These are phyloP conservation scores for Carlito syrichta DNA, from an alignment of 2,113 vertebrate genomes.

Conservation along the genomic window DNA sequence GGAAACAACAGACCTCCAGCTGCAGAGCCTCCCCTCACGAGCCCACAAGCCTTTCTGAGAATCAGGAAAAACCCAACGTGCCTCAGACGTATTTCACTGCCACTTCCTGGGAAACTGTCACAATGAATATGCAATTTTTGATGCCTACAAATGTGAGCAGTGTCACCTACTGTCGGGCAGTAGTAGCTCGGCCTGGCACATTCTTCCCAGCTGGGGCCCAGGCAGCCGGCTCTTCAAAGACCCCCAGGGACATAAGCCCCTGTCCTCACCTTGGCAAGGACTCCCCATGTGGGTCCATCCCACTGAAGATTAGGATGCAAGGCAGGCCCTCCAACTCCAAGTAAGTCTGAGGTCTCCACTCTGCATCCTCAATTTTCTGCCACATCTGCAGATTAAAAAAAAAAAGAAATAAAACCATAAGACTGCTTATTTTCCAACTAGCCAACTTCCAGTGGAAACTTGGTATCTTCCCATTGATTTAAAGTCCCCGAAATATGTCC, in stretches of 20 bases:
- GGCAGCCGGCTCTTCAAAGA: neutral
- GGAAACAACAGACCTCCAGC: neutral
- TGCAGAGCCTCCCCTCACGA: neutral
- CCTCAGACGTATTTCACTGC: neutral
- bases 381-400: constrained; percentile 85
- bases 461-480: neutral
- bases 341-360: constrained; percentile 95
- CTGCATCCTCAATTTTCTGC: constrained; percentile 93
- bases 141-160: fast-evolving
- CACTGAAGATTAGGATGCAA: constrained; percentile 96
- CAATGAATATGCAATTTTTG: fast-evolving
- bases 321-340: constrained; percentile 95
- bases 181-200: neutral
- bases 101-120: neutral
- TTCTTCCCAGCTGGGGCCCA: fast-evolving
- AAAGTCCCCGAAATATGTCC: too few species aligned
- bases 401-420: neutral
- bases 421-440: fast-evolving
- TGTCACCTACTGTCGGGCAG: fast-evolving
- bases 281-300: constrained; percentile 94
- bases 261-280: constrained; percentile 90
- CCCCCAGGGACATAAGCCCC: neutral
- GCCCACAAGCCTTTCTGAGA: neutral
- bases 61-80: neutral
- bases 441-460: neutral